Evolutionary conservation across 1,140 invertebrate species (phyloP), one percentile per base, ranked within the genome.

Genomic region (Drosophila busckii): DNA sequence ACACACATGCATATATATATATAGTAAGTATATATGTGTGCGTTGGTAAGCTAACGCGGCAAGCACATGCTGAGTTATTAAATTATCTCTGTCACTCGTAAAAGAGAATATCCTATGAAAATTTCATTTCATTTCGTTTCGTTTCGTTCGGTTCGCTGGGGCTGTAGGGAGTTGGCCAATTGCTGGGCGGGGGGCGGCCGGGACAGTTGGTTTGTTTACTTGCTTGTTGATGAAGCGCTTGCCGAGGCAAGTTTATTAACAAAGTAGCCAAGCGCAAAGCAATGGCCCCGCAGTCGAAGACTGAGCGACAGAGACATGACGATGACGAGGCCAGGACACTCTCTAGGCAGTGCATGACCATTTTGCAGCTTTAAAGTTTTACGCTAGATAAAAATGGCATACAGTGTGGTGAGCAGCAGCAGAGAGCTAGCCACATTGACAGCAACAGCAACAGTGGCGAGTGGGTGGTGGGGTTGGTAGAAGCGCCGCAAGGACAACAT

Each of bases 101-200:
- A 80, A 80, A 75, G 73, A 48, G 73, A 80, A 80, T 82, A 82
- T 80, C 73, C 75, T 82, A 82, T 82, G 75, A 82, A 82, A 82
- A 82, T 82, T 82, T 82, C 75, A 82, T 80, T 80, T 66, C 75
- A 78, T 78, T 78, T 78, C 73, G 73, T 78, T 82, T 73, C 44
- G 75, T 38, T 78, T 68, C 71, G 38, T 52, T 66, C 68, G 22
- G 40, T 2, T 8, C 1, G 12, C 26, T 12, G 10, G 17, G 12
- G 6, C 7, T 5, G 16, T 9, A 19, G 23, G 12, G 15, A 2
- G 13, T 5, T 1, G 8, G 6, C 3, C 6, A 13, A 23, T n/a
- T 6, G 19, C 8, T 12, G 15, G n/a, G 20, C 19, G 7, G 1
- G 9, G 17, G 6, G 10, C 3, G 13, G 25, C 4, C 15, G 32